A percentile compares a stretch with the other conserved stretches of the same genome.
phyloP scores from a whole-genome alignment of 2,888 invertebrate genomes.

The Chelonus formosanus region DNA sequence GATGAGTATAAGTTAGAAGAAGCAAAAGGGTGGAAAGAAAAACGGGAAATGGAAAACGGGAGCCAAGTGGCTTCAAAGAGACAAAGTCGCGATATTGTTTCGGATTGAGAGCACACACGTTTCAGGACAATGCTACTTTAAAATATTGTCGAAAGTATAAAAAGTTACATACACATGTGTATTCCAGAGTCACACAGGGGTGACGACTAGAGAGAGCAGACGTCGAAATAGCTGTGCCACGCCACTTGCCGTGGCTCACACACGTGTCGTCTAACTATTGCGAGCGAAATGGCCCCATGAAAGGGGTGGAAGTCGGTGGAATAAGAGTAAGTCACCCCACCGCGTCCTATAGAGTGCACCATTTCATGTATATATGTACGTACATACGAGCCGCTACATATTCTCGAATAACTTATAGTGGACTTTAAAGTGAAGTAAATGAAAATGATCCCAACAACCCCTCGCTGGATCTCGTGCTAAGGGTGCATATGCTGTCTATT shows the following conservation, averaged over 20 bases:
- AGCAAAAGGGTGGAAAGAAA: slow-evolving; percentile 34
- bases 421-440: slow-evolving; percentile 60
- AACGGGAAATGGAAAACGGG: slow-evolving; percentile 26
- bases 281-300: slow-evolving; percentile 29
- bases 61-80: slow-evolving; percentile 21
- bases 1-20: slow-evolving; percentile 38
- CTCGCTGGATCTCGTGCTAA: slow-evolving; percentile 26
- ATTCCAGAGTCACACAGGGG: slow-evolving; percentile 22
- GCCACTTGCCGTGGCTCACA: slow-evolving; percentile 58
- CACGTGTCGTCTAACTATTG: slow-evolving; percentile 59
- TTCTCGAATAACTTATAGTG: slow-evolving; percentile 13
- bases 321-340: neutral
- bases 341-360: slow-evolving; percentile 1
- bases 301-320: slow-evolving; percentile 4
- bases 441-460: slow-evolving; percentile 45
- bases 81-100: slow-evolving; percentile 56
- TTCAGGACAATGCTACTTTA: slow-evolving; percentile 59
- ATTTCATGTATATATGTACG: slow-evolving; percentile 10
- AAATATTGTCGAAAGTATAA: slow-evolving; percentile 61
- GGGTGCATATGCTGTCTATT: slow-evolving; percentile 41
- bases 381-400: neutral
- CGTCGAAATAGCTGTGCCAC: slow-evolving; percentile 44
- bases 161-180: slow-evolving; percentile 45
- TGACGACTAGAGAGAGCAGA: slow-evolving; percentile 14
- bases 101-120: slow-evolving; percentile 50